Conservation (phyloP, 2,113 vertebrate species). For the Aegypius monachus region DNA sequence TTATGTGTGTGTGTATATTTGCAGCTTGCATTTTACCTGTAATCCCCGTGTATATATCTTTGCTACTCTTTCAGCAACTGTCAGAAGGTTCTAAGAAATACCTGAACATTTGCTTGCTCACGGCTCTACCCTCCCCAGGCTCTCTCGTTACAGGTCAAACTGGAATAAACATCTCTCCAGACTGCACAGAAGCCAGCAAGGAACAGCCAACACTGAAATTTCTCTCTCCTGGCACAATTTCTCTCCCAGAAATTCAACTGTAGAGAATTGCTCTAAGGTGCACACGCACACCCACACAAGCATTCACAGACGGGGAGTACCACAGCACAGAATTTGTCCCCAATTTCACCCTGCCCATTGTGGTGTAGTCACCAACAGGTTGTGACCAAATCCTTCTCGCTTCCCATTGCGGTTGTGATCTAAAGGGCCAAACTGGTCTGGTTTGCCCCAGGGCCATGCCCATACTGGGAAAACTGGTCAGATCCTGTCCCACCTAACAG, state of each 20-base stretch:
- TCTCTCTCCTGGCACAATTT: background rate
- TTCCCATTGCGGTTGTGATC: background rate
- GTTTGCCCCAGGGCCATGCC: background rate
- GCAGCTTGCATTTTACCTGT: background rate
- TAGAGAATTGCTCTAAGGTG: too few relatives aligned
- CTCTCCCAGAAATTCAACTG: background rate
- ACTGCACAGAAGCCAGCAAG: background rate
- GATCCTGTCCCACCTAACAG: too few relatives aligned
- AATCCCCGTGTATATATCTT: background rate
- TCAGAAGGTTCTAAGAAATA: background rate
- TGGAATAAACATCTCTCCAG: background rate
- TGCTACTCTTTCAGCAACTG: background rate
- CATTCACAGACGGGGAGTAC: fast-evolving
- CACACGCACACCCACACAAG: fast-evolving
- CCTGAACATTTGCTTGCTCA: background rate
- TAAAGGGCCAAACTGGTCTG: background rate
- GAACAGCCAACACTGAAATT: background rate
- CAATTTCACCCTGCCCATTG: fast-evolving
- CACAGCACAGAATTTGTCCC: background rate
- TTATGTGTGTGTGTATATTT: fast-evolving
- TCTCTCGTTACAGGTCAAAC: background rate
- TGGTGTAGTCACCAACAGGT: too few relatives aligned
- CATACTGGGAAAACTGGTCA: background rate
- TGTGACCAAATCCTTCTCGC: background rate
- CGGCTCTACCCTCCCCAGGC: background rate